Evolutionary conservation across 2,113 vertebrate species (phyloP).

Genomic region (Nibea albiflora): DNA sequence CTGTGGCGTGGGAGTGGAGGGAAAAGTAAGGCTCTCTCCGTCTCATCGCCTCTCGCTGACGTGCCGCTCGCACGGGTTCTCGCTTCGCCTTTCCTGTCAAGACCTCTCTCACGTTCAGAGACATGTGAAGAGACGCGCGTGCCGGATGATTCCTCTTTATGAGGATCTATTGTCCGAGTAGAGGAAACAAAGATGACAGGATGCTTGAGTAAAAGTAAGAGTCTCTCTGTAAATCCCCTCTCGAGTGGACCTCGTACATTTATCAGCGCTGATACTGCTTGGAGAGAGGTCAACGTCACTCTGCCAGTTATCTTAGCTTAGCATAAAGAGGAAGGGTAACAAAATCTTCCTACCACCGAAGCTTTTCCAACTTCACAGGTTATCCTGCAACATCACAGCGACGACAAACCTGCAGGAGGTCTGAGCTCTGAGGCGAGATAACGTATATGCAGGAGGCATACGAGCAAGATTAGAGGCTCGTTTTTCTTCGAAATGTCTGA

Average conservation of each 20-base stretch:
- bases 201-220: not conserved
- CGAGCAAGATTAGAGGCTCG: too few species aligned
- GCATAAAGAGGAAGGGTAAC: not conserved
- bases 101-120: constrained; percentile 60
- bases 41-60: constrained; percentile 55
- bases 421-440: not conserved
- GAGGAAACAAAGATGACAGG: constrained; percentile 62
- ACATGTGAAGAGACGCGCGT: constrained; percentile 40
- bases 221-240: not conserved
- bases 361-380: not conserved
- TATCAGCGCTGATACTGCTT: not conserved
- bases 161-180: constrained; percentile 52
- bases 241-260: not conserved
- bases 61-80: constrained; percentile 50
- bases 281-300: not conserved
- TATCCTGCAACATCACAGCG: not conserved
- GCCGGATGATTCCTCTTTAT: constrained; percentile 76
- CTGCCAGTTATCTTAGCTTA: not conserved
- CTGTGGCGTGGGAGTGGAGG: constrained; percentile 98
- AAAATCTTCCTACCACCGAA: too few species aligned
- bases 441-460: not conserved
- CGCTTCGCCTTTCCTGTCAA: constrained; percentile 74
- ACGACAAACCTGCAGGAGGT: not conserved
- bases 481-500: too few species aligned
- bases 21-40: constrained; percentile 90